Percentiles rank a stretch among this genome's conserved stretches.
Conservation (phyloP, 2,888 invertebrate species). For the Lasioglossum zephyrum region DNA sequence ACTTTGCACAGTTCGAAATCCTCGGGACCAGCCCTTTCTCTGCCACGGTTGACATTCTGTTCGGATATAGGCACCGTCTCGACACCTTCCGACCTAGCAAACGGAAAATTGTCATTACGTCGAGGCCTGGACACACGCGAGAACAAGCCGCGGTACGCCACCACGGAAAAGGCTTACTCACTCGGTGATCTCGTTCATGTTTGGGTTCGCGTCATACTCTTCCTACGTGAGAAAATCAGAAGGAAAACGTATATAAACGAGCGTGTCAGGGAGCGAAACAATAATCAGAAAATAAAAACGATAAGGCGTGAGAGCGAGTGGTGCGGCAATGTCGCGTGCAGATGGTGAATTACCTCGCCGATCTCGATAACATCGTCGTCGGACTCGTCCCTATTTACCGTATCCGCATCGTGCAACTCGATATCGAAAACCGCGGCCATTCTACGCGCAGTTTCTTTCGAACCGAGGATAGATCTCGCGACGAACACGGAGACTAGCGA, state of each 20-base stretch:
- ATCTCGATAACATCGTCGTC: slow-evolving; percentile 96
- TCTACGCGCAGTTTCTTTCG: slow-evolving; percentile 44
- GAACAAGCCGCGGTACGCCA: slow-evolving; percentile 2
- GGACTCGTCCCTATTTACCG: slow-evolving; percentile 90
- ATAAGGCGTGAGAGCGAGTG: slow-evolving; percentile 28
- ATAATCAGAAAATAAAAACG: slow-evolving; percentile 3
- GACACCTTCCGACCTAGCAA: slow-evolving; percentile 85
- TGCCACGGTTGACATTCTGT: slow-evolving; percentile 93
- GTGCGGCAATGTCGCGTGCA: slow-evolving; percentile 29
- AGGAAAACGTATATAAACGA: slow-evolving; percentile 44
- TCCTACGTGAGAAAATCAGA: slow-evolving; percentile 86
- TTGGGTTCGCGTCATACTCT: slow-evolving; percentile 92
- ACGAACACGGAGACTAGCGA: slow-evolving; percentile 28
- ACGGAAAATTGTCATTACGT: slow-evolving; percentile 46
- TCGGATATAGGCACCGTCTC: slow-evolving; percentile 90
- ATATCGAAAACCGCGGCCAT: slow-evolving; percentile 97
- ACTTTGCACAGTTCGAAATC: slow-evolving; percentile 90
- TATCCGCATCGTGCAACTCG: slow-evolving; percentile 91
- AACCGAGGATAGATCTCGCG: slow-evolving; percentile 32
- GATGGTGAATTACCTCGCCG: slow-evolving; percentile 89
- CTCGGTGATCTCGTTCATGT: slow-evolving; percentile 91
- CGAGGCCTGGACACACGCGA: slow-evolving; percentile 1
- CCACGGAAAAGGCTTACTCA: slow-evolving; percentile 85
- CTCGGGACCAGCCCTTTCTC: slow-evolving; percentile 94
- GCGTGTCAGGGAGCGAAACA: slow-evolving; percentile 12